phyloP scores from a whole-genome alignment of 2,888 invertebrate species.

The Tetrapedia diversipes region DNA sequence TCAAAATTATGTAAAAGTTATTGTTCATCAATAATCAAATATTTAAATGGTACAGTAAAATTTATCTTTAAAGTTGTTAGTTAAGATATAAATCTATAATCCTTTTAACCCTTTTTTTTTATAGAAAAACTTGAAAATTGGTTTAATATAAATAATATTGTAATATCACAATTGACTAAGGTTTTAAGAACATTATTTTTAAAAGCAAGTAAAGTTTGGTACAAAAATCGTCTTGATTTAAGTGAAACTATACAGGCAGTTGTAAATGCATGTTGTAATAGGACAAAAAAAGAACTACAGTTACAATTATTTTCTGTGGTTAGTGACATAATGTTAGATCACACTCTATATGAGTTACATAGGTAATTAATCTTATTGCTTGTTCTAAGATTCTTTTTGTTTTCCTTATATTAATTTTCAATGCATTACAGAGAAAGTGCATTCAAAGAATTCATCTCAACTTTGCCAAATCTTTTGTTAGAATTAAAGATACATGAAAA shows the following conservation, averaged over 20 bases:
- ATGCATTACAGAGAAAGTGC: constrained; percentile 69
- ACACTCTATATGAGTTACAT: constrained; percentile 78
- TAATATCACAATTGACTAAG: constrained; percentile 70
- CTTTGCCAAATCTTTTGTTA: constrained; percentile 75
- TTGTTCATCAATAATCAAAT: constrained; percentile 82
- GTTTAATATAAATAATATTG: constrained; percentile 62
- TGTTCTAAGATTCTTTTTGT: not conserved
- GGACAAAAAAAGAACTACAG: constrained; percentile 73
- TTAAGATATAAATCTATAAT: constrained; percentile 33
- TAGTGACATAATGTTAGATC: constrained; percentile 82
- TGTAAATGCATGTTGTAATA: constrained; percentile 67
- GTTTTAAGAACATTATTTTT: constrained; percentile 74
- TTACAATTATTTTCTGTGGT: constrained; percentile 83
- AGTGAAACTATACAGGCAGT: constrained; percentile 68
- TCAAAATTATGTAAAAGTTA: constrained; percentile 80
- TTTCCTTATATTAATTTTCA: not conserved
- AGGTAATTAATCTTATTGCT: constrained; percentile 68
- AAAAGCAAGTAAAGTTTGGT: constrained; percentile 74
- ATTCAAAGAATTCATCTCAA: constrained; percentile 75
- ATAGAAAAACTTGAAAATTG: constrained; percentile 74
- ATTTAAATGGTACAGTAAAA: constrained; percentile 83
- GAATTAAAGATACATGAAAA: constrained; percentile 73
- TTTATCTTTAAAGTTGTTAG: not conserved
- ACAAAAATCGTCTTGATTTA: constrained; percentile 72
- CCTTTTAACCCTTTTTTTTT: constrained; percentile 11